phyloP scores from a whole-genome alignment of 1,140 invertebrate genomes.

The Anagrus nilaparvatae region DNA sequence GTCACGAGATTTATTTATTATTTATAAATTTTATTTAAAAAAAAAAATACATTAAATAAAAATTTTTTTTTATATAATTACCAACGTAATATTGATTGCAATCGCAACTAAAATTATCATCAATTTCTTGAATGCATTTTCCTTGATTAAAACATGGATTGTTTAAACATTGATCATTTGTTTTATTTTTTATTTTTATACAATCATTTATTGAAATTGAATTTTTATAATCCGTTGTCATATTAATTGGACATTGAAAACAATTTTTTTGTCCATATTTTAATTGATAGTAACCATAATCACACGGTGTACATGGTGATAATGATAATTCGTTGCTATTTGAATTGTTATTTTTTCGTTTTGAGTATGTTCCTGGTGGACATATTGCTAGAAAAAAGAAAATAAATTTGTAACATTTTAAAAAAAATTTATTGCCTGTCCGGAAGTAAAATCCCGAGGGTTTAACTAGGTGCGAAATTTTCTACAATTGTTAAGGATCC shows the following conservation, averaged over 20 bases:
- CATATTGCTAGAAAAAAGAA: slow-evolving; percentile 25
- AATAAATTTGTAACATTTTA: too few relatives aligned
- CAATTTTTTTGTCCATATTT: slow-evolving; percentile 48
- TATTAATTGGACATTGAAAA: slow-evolving; percentile 43
- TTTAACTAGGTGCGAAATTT: too few relatives aligned
- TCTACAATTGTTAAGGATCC: too few relatives aligned
- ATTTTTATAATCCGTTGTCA: slow-evolving; percentile 46
- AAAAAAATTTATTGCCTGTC: too few relatives aligned
- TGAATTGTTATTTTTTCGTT: slow-evolving; percentile 21
- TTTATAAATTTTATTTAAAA: too few relatives aligned
- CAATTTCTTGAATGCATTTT: slow-evolving; percentile 29
- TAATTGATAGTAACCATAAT: slow-evolving; percentile 50
- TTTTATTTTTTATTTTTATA: slow-evolving; percentile 27
- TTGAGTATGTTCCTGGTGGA: slow-evolving; percentile 28
- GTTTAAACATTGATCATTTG: slow-evolving; percentile 27
- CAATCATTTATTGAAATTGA: slow-evolving; percentile 41
- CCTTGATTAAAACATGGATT: slow-evolving; percentile 37
- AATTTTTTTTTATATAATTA: too few relatives aligned
- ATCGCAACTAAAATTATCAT: slow-evolving; percentile 34
- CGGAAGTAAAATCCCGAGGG: too few relatives aligned
- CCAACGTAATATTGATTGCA: slow-evolving; percentile 35
- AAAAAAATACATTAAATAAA: too few relatives aligned
- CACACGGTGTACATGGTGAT: slow-evolving; percentile 49
- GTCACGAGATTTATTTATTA: too few relatives aligned
- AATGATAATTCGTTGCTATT: slow-evolving; percentile 14